Conservation (phyloP, 2,113 vertebrate genomes). For the Heteronetta atricapilla region DNA sequence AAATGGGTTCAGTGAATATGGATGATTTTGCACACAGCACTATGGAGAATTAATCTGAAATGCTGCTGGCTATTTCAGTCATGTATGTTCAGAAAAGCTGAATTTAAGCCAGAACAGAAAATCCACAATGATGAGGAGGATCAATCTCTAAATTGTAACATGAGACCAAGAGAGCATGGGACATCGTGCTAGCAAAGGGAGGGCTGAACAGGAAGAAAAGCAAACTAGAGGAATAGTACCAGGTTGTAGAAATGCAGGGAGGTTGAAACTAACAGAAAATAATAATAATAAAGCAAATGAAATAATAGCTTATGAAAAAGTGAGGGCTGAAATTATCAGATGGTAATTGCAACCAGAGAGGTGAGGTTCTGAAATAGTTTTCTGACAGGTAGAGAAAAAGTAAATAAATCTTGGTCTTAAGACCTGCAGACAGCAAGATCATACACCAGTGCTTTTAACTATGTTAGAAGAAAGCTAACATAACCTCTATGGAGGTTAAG, state of each 20-base stretch:
- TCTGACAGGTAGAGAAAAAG: neutral
- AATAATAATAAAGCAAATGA: neutral
- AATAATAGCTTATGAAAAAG: neutral
- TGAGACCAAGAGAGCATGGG: neutral
- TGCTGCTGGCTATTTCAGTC: accelerated
- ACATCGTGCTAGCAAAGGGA: neutral
- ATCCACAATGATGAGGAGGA: neutral
- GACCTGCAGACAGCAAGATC: neutral
- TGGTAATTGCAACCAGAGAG: neutral
- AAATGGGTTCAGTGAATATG: neutral
- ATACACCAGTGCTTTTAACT: neutral
- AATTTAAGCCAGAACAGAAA: neutral
- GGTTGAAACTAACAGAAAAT: neutral
- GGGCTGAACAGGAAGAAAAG: neutral
- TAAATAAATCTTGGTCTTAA: neutral
- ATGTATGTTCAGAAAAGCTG: neutral
- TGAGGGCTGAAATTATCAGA: neutral
- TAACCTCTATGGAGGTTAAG: neutral
- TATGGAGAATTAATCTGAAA: neutral
- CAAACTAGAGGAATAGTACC: neutral
- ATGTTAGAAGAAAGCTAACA: neutral
- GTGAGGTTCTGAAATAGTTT: neutral
- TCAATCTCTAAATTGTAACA: neutral
- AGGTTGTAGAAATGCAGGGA: neutral
- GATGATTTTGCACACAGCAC: neutral